Conservation (phyloP, 1,140 invertebrate species). For the Drosophila melanica region DNA sequence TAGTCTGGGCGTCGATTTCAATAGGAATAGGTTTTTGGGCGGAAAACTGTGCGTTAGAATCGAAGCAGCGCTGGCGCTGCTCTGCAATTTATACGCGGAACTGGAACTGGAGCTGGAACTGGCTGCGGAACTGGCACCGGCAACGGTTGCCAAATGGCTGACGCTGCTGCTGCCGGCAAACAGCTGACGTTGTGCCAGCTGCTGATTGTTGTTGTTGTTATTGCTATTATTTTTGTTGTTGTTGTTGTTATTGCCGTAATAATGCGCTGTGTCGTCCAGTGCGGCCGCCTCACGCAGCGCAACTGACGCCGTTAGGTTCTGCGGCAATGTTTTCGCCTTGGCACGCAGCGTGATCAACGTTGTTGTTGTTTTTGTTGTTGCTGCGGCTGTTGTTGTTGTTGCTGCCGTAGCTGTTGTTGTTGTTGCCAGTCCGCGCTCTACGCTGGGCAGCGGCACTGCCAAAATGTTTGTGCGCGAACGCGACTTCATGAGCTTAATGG, state of each 20-base stretch:
- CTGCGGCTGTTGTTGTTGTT: conserved; percentile 1
- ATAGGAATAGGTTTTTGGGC: conserved; percentile 79
- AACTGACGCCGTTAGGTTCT: conserved; percentile 84
- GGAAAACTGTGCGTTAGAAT: conserved; percentile 78
- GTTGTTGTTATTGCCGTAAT: conserved; percentile 23
- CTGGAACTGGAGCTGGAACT: conserved; percentile 10
- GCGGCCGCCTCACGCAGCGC: conserved; percentile 68
- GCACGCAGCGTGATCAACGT: conserved; percentile 84
- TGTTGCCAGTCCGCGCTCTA: conserved; percentile 66
- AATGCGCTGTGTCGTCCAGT: conserved; percentile 46
- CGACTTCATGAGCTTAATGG: conserved; percentile 83
- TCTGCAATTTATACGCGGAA: conserved; percentile 55
- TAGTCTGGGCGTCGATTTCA: conserved; percentile 80
- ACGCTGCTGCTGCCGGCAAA: conserved; percentile 68
- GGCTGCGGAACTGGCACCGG: not conserved
- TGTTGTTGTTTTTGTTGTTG: conserved; percentile 80
- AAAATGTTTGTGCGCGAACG: conserved; percentile 83
- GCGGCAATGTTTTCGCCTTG: conserved; percentile 86
- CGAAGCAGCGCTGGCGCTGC: conserved; percentile 67
- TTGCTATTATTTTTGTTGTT: conserved; percentile 9
- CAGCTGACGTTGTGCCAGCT: conserved; percentile 55
- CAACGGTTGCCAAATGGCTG: conserved; percentile 39
- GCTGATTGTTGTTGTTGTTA: conserved; percentile 24
- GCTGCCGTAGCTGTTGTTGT: conserved; percentile 37
- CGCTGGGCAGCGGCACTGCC: conserved; percentile 73